Conservation (phyloP, 2,797 vertebrate species). For the Platyrinchus mystaceus region DNA sequence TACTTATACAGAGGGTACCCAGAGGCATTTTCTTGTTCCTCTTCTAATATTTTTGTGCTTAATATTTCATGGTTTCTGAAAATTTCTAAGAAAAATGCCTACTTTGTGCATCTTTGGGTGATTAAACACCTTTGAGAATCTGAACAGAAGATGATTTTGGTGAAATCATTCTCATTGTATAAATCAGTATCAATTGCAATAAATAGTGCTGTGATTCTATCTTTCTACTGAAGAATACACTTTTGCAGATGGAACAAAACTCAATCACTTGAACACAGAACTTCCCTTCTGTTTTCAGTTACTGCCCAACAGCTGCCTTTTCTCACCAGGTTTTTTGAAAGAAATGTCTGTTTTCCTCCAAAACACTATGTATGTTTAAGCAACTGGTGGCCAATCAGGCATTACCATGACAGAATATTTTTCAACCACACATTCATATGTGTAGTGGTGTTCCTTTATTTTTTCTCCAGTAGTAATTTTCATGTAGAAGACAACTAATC, state of each 20-base stretch:
- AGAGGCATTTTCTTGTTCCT: background rate
- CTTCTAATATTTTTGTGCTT: background rate
- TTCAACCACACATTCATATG: background rate
- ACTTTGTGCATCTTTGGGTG: background rate
- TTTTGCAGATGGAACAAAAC: background rate
- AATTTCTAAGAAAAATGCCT: background rate
- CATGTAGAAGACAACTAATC: background rate
- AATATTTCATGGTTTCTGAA: background rate
- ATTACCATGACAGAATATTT: background rate
- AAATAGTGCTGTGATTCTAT: background rate
- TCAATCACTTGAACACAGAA: background rate
- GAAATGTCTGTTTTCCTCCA: background rate
- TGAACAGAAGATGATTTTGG: background rate
- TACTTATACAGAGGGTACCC: background rate
- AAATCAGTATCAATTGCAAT: background rate
- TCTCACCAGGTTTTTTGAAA: background rate
- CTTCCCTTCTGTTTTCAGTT: background rate
- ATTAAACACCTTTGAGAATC: background rate
- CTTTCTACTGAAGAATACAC: background rate
- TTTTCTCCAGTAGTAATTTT: background rate
- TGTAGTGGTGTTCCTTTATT: background rate
- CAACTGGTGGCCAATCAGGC: background rate
- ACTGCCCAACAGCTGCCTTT: background rate
- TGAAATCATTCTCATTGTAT: background rate
- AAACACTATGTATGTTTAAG: background rate